Evolutionary conservation across 2,797 vertebrate species (phyloP), one percentile per base, ranked within the genome.

Genomic region (Trachurus trachurus): DNA sequence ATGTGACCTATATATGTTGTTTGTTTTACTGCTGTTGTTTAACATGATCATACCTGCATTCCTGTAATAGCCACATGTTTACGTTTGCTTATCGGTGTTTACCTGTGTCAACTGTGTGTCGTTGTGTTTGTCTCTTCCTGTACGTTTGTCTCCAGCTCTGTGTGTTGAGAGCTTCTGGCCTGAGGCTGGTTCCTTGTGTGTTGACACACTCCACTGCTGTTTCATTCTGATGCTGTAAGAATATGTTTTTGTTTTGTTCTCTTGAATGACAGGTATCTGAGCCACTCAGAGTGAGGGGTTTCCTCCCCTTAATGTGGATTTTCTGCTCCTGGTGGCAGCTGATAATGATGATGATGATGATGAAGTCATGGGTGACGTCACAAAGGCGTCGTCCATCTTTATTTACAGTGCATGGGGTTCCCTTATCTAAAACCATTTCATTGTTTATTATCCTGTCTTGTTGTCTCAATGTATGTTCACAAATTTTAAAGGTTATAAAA

Each of bases 281-380:
- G 34, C 45, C 75, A 22, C n/a, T 76, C 62, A 52, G 26, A 40
- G 34, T 0, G 10, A 1, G 2, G 40, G 54, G 34, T 16, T 21
- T 62, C 29, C 54, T 21, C 45, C n/a, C 34, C 37, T 68, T 49
- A 44, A 76, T 61, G n/a, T 57, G 42, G 71, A 64, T 68, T 76
- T 78, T 73, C 39, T 66, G 66, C 68, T 42, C 70, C 37, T 53
- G 34, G 56, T 17, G 29, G 45, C 7, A 37, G 37, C 62, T 52
- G 45, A 13, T 49, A 29, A 37, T 37, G 34, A 37, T 52, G 45
- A 12, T 49, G 29, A 37, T 37, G 34, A 37, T 56, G 29, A n/a
- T 16, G 29, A 2, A 19, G n/a, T 7, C 19, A 34, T 34, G 31
- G 34, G 34, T 37, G 34, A 37, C 34, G 8, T 37, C 8, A 37